These are phyloP conservation scores for Eidolon helvum DNA, from an alignment of 2,113 vertebrate species.

Conservation along the genomic window DNA sequence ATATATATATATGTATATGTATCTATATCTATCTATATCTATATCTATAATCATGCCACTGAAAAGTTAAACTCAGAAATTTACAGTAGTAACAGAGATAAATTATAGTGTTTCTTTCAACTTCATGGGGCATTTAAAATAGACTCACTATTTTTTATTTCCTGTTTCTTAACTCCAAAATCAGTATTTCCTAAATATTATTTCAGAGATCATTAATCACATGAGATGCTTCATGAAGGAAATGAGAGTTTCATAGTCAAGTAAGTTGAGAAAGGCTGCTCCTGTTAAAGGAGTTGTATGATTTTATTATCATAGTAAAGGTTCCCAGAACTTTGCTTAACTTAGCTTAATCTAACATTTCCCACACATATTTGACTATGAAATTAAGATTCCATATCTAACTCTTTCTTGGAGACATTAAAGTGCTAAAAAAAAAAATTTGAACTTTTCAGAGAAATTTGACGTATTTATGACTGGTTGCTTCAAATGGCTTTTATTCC, in stretches of 20 bases:
- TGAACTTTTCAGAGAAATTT: background rate
- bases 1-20: too few relatives aligned
- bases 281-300: background rate
- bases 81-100: background rate
- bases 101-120: background rate
- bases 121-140: background rate
- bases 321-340: background rate
- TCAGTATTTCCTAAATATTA: background rate
- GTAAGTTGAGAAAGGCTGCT: background rate
- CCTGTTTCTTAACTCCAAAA: background rate
- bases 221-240: background rate
- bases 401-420: background rate
- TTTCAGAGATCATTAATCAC: background rate
- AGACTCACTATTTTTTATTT: background rate
- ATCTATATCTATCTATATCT: too few relatives aligned
- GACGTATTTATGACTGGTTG: background rate
- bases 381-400: background rate
- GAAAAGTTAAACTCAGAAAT: background rate
- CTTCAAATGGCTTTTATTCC: background rate
- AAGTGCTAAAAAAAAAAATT: background rate
- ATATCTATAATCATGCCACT: background rate
- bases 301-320: background rate
- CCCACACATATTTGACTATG: background rate
- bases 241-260: background rate
- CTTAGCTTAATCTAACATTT: background rate